Evolutionary conservation across 2,113 vertebrate species (phyloP).

Genomic region (Heloderma charlesbogerti): DNA sequence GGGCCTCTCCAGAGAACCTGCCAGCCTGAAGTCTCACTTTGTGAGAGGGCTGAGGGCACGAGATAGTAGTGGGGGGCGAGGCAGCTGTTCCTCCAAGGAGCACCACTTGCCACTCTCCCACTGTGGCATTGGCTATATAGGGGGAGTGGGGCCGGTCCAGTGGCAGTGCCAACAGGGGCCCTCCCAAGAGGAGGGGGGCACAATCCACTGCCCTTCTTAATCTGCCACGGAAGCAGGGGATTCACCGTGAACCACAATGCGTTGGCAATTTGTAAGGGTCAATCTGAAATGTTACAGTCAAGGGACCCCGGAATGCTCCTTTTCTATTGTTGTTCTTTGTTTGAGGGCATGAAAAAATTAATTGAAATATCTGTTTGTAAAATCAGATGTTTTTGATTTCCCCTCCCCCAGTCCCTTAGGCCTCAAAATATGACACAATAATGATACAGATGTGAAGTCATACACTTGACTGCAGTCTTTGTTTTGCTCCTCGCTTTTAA

Average conservation of each 20-base stretch:
- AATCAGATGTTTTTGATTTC: background rate
- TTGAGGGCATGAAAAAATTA: background rate
- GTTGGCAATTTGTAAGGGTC: background rate
- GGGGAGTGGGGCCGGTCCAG: no score
- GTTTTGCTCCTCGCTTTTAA: background rate
- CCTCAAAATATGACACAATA: background rate
- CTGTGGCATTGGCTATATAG: no score
- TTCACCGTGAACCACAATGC: background rate
- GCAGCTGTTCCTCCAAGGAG: no score
- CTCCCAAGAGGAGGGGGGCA: no score
- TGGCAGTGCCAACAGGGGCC: no score
- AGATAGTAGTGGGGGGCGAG: no score
- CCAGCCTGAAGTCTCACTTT: no score
- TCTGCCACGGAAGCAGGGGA: no score
- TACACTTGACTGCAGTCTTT: background rate
- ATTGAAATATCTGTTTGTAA: background rate
- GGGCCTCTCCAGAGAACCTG: no score
- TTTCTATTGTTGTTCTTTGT: background rate
- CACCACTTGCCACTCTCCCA: no score
- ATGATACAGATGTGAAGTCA: background rate
- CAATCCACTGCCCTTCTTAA: no score
- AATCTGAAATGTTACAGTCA: background rate
- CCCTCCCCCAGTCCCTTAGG: background rate
- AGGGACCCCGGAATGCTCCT: background rate
- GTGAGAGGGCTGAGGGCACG: no score